phyloP scores from a whole-genome alignment of 2,113 vertebrate species.

The Dolichallabes microphthalmus region DNA sequence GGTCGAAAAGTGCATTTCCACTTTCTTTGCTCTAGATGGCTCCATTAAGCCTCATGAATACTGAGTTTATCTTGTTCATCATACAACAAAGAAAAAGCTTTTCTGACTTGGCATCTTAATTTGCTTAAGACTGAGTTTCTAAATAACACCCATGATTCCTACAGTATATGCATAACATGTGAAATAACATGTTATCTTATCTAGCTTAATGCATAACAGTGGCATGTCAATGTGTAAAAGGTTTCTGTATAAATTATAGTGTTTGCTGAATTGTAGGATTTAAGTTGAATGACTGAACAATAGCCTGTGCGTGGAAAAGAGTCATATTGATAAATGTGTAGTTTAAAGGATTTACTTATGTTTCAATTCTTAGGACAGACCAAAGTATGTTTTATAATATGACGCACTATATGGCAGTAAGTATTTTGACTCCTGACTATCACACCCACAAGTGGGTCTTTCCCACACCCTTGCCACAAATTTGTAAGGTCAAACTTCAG shows the following conservation, averaged over 20 bases:
- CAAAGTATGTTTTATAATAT: slow-evolving; percentile 1
- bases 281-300: not conserved
- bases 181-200: not conserved
- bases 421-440: not conserved
- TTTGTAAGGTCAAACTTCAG: not conserved
- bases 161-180: not conserved
- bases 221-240: not conserved
- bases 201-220: not conserved
- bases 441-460: not conserved
- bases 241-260: not conserved
- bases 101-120: not conserved
- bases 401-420: too few relatives aligned
- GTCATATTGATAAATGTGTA: not conserved
- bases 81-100: not conserved
- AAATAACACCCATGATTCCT: not conserved
- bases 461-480: not conserved
- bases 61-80: not conserved
- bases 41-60: slow-evolving; percentile 53
- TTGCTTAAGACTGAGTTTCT: not conserved
- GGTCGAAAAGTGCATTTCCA: slow-evolving; percentile 26
- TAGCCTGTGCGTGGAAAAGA: not conserved
- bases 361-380: not conserved
- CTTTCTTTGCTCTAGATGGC: slow-evolving; percentile 63
- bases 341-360: not conserved
- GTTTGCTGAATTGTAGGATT: not conserved